phyloP scores from a whole-genome alignment of 2,888 invertebrate genomes.

The Chrysodeixis includens region DNA sequence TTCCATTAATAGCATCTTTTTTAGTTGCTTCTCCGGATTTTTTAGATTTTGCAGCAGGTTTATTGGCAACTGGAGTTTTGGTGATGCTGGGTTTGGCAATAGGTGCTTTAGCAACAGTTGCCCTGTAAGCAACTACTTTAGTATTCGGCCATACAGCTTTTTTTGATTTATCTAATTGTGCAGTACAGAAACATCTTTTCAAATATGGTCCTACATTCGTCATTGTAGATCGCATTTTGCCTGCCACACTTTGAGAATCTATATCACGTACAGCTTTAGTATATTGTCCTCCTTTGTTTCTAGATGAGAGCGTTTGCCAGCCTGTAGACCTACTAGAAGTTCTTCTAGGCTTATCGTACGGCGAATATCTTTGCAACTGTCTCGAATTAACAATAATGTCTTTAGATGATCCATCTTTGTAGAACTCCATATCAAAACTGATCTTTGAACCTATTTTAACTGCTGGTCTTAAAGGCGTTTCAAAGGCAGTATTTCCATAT shows the following conservation, averaged over 20 bases:
- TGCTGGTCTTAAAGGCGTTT: conserved; percentile 45
- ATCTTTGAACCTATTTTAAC: conserved; percentile 65
- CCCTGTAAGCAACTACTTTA: background rate
- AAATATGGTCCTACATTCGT: conserved; percentile 56
- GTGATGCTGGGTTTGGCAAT: too few relatives aligned
- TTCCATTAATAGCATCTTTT: conserved; percentile 7
- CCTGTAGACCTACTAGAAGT: conserved; percentile 31
- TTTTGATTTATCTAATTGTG: conserved; percentile 54
- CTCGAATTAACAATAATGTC: conserved; percentile 10
- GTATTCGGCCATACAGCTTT: background rate
- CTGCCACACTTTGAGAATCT: conserved; percentile 50
- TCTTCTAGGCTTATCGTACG: conserved; percentile 22
- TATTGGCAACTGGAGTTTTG: background rate
- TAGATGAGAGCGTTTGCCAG: conserved; percentile 8
- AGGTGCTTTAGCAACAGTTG: background rate
- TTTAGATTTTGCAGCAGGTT: conserved; percentile 18
- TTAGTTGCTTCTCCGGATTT: conserved; percentile 26
- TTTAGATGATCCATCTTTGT: conserved; percentile 51
- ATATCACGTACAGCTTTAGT: conserved; percentile 32
- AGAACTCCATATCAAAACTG: conserved; percentile 65
- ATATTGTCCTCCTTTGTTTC: conserved; percentile 39
- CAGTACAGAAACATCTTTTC: conserved; percentile 67
- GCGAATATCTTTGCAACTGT: conserved; percentile 12
- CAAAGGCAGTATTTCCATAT: conserved; percentile 16
- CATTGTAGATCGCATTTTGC: conserved; percentile 46